phyloP scores from a whole-genome alignment of 2,888 invertebrate genomes.

The Netelia fuscicornis region DNA sequence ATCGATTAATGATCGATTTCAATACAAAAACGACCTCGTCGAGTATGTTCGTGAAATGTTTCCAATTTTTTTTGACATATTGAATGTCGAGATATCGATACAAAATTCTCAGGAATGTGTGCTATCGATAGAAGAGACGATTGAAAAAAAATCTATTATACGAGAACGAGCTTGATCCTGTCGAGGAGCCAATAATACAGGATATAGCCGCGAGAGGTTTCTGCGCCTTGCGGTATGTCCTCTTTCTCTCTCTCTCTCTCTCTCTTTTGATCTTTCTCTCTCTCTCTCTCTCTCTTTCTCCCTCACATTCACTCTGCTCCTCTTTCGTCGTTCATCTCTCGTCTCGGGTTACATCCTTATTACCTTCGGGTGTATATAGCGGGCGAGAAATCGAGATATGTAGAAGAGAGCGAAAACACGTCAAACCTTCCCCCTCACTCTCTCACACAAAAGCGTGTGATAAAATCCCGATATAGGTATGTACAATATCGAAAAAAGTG shows the following conservation, averaged over 20 bases:
- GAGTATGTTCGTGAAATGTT: neutral
- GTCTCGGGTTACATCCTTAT: slow-evolving; percentile 84
- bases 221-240: slow-evolving; percentile 43
- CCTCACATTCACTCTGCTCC: slow-evolving; percentile 52
- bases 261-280: slow-evolving; percentile 28
- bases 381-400: slow-evolving; percentile 67
- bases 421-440: neutral
- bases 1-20: neutral
- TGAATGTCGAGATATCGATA: slow-evolving; percentile 39
- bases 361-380: slow-evolving; percentile 76
- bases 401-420: slow-evolving; percentile 70
- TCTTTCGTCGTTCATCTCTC: slow-evolving; percentile 67
- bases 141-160: slow-evolving; percentile 3
- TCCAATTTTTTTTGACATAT: neutral
- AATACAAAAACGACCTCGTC: neutral
- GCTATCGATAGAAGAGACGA: slow-evolving; percentile 18
- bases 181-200: slow-evolving; percentile 50
- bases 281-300: slow-evolving; percentile 31
- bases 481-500: neutral
- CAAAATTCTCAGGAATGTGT: slow-evolving; percentile 42
- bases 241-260: slow-evolving; percentile 31
- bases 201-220: slow-evolving; percentile 45
- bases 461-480: slow-evolving; percentile 72
- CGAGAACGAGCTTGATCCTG: slow-evolving; percentile 54
- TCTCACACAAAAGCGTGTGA: slow-evolving; percentile 32